Evolutionary conservation across 2,113 vertebrate species (phyloP).

Genomic region (Craseonycteris thonglongyai): DNA sequence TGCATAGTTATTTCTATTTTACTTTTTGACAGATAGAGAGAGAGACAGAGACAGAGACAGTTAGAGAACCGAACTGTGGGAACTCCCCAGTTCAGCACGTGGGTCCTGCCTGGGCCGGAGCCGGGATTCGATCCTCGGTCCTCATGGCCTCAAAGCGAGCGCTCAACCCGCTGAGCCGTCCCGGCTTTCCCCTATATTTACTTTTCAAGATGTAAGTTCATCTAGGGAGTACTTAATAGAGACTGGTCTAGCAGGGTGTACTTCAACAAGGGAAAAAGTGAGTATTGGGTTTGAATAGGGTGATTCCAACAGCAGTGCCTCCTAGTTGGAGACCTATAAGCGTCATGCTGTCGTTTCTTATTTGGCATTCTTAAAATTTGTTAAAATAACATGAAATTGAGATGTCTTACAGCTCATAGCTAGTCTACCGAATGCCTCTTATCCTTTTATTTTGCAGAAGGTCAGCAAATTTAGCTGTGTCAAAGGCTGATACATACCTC

Average conservation of each 20-base stretch:
- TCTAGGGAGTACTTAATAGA: not conserved
- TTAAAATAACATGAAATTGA: not conserved
- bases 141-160: too few species aligned
- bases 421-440: not conserved
- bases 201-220: not conserved
- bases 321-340: not conserved
- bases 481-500: rapidly evolving
- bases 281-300: not conserved
- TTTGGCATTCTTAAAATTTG: not conserved
- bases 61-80: too few species aligned
- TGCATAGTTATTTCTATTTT: too few species aligned
- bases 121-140: too few species aligned
- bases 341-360: not conserved
- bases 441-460: not conserved
- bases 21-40: too few species aligned
- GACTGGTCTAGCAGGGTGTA: not conserved
- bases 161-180: too few species aligned
- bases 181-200: too few species aligned
- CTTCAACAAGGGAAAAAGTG: not conserved
- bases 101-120: too few species aligned
- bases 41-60: too few species aligned
- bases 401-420: not conserved
- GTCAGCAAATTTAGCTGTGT: not conserved
- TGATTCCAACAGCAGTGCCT: not conserved
- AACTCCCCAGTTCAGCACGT: too few species aligned